Base-by-base conservation (phyloP, 2,888 invertebrate species). In the Hetaerina titia region DNA sequence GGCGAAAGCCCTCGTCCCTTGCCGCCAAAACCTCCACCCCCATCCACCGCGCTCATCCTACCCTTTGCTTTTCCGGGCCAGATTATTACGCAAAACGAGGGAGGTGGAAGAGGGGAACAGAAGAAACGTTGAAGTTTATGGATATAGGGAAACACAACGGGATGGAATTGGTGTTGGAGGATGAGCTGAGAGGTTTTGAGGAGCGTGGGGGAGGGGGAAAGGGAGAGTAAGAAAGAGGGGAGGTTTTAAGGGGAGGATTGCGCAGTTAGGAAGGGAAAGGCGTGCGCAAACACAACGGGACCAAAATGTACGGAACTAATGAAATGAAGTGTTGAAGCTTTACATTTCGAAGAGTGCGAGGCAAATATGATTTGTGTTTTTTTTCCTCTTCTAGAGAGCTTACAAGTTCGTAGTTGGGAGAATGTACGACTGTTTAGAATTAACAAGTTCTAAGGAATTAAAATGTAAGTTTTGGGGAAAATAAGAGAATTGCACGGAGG, bases 141-240 rank as follows among this genome's bases (percentile, higher is more conserved):
- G 81, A 81, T 81, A 81, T 81, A 81, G 81, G 81, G 81, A 81
- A 81, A 81, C 31, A 81, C 81, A 81, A 81, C 81, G 81, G 81
- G 81, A 81, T 81, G 31, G 81, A 81, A 81, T 81, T 81, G 81
- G 81, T 81, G 81, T 31, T 15, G 81, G 81, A 31, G 81, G 31
- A 81, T 13, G 81, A 31, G 25, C 31, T 81, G 81, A 81, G 81
- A 81, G 25, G 31, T 81, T 81, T 81, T 22, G 31, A 81, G 81
- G 11, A 8, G 81, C 69, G 31, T 31, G 31, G 25, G 69, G 25
- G 13, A 31, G 25, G 19, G 74, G 74, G 25, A 19, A 11, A 2
- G 74, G 22, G 81, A 25, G 31, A 13, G 81, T 31, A 81, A 45
- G 45, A 45, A 81, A 81, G 25, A 81, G 13, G 31, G 81, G 81